Percentiles rank a stretch among this genome's conserved stretches.
Conservation (phyloP, 2,888 invertebrate genomes). For the Tachina lurida region DNA sequence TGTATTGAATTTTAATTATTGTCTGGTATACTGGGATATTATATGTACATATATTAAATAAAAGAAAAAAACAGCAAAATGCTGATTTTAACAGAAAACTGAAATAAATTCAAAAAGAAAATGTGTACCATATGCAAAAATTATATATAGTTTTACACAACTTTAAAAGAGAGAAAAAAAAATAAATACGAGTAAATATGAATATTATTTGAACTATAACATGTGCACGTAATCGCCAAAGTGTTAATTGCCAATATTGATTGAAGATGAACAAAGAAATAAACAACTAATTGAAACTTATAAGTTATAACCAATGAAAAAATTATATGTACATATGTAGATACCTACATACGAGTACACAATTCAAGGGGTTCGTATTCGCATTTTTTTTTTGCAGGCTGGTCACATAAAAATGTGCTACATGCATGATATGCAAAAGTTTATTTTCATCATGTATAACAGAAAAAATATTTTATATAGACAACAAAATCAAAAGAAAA, state of each 20-base stretch:
- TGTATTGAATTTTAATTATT: no score
- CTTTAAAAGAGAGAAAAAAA: neutral
- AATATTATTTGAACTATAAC: constrained; percentile 68
- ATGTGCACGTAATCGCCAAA: constrained; percentile 66
- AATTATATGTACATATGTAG: neutral
- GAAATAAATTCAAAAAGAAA: constrained; percentile 15
- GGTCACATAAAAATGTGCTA: neutral
- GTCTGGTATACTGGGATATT: no score
- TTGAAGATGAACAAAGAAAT: constrained; percentile 46
- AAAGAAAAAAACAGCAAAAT: constrained; percentile 28
- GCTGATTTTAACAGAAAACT: constrained; percentile 48
- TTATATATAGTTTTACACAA: neutral
- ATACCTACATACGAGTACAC: neutral
- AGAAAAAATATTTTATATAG: constrained; percentile 14
- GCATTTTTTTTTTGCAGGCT: neutral
- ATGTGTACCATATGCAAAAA: constrained; percentile 40
- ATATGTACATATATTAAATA: no score
- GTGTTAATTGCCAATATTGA: constrained; percentile 71
- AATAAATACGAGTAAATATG: constrained; percentile 1
- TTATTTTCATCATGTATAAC: neutral
- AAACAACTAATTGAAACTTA: constrained; percentile 38
- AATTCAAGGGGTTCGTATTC: constrained; percentile 39
- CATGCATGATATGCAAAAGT: constrained; percentile 21
- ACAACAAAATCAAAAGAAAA: constrained; percentile 46
- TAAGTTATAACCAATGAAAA: constrained; percentile 16